Evolutionary conservation across 2,888 invertebrate genomes (phyloP), one percentile per base, ranked within the genome.

Genomic region (Petrolisthes cinctipes): DNA sequence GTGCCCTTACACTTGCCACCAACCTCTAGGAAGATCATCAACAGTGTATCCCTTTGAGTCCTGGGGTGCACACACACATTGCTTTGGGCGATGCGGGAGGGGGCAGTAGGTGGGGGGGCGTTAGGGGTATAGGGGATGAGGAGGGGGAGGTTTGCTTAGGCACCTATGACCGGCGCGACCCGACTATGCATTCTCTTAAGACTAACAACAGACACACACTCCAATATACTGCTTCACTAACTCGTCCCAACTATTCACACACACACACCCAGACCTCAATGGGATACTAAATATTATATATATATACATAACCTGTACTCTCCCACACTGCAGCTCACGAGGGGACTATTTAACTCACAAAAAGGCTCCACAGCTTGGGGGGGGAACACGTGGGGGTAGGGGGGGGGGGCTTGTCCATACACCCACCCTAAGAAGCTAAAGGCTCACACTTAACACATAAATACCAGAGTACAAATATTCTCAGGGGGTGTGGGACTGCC

Each of bases 1-100:
- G 85, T 79, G 78, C 71, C 85, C 85, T 85, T 79, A 85, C 71
- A 85, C 80, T 80, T 85, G 85, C 85, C 85, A 85, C 85, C 85
- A 85, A 80, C 85, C 85, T 80, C 80, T 73, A 78, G 78, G 68
- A 82, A 82, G 66, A 82, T 61, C 61, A 61, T 61, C 17, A 61
- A 61, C 17, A 61, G 17, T 37, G 37, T 61, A 61, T 17, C 61
- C 17, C 11, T 61, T 17, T 61, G 61, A 61, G 11, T 61, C 61
- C 9, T 17, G 17, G 61, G 61, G 61, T 61, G 9, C 61, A 61
- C 61, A 37, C 78, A 56, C 78, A 54, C 76, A 56, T 20, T 20
- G 78, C 20, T 61, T 37, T 56, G 6, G 56, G 53, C 5, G 57
- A 37, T 61, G 51, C 66, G 9, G 78, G 61, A 3, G 83, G 83